These are phyloP conservation scores for Nixonia krombeini DNA, from an alignment of 1,140 invertebrate species.

Conservation along the genomic window DNA sequence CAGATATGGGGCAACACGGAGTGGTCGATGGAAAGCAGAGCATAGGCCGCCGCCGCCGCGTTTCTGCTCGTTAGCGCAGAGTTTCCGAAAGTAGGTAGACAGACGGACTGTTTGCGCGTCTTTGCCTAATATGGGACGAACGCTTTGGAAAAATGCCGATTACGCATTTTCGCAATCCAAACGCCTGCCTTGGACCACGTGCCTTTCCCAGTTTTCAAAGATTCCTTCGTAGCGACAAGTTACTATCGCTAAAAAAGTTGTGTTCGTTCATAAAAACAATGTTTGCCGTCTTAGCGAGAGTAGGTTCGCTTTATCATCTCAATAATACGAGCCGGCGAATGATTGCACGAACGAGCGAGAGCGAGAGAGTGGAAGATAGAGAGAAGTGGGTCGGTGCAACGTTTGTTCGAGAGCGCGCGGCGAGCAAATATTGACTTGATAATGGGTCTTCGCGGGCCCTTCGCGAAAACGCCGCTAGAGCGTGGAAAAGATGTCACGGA, in stretches of 20 bases:
- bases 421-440: conserved; percentile 29
- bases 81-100: conserved; percentile 55
- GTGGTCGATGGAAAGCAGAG: conserved; percentile 53
- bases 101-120: conserved; percentile 27
- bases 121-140: conserved; percentile 54
- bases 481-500: conserved; percentile 33
- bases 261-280: too few species aligned
- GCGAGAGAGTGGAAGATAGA: too few species aligned
- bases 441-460: conserved; percentile 20
- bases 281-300: too few species aligned
- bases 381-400: conserved; percentile 22
- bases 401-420: conserved; percentile 8
- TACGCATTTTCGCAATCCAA: too few species aligned
- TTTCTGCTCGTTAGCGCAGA: conserved; percentile 51
- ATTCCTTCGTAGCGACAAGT: too few species aligned
- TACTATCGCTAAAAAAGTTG: too few species aligned
- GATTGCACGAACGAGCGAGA: too few species aligned
- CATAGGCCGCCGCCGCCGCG: conserved; percentile 13
- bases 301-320: too few species aligned
- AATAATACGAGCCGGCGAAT: too few species aligned
- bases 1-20: conserved; percentile 54
- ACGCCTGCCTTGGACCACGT: too few species aligned
- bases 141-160: too few species aligned
- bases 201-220: too few species aligned
- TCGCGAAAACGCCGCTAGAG: conserved; percentile 7